Conservation (phyloP, 2,888 invertebrate species). For the Lepidochrysops patricia region DNA sequence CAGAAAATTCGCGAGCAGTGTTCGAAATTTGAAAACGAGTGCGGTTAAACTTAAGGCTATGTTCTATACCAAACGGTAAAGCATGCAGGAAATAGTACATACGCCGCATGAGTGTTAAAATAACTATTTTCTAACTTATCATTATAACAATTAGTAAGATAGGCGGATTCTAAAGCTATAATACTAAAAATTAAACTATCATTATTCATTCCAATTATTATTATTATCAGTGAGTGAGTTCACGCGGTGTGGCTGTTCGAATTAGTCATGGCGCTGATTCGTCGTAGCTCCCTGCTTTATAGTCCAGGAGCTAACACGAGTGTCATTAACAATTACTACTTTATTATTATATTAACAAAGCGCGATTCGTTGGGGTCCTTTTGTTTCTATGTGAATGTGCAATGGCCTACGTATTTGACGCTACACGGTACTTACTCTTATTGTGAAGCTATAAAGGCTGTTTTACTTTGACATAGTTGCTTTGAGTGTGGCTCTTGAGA, state of each 20-base stretch:
- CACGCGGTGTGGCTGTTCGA: not conserved
- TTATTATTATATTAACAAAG: conserved; percentile 63
- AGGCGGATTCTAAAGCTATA: too few species aligned
- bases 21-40: too few species aligned
- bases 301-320: conserved; percentile 40
- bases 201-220: conserved; percentile 9
- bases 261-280: conserved; percentile 37
- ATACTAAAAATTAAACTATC: not conserved
- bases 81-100: too few species aligned
- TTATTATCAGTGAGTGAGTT: not conserved
- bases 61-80: too few species aligned
- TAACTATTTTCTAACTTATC: too few species aligned
- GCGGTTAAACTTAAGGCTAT: too few species aligned
- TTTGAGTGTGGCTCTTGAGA: conserved; percentile 28
- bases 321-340: conserved; percentile 59
- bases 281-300: conserved; percentile 43
- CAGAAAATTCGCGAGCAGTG: too few species aligned
- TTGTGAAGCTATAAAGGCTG: conserved; percentile 9
- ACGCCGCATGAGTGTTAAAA: too few species aligned
- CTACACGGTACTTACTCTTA: conserved; percentile 17
- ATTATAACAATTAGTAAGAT: too few species aligned
- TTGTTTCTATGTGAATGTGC: conserved; percentile 63
- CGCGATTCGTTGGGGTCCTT: conserved; percentile 47
- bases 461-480: conserved; percentile 14
- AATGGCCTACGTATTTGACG: conserved; percentile 19